These are phyloP conservation scores for Tholera decimalis DNA, from an alignment of 2,888 invertebrate genomes.

Conservation along the genomic window DNA sequence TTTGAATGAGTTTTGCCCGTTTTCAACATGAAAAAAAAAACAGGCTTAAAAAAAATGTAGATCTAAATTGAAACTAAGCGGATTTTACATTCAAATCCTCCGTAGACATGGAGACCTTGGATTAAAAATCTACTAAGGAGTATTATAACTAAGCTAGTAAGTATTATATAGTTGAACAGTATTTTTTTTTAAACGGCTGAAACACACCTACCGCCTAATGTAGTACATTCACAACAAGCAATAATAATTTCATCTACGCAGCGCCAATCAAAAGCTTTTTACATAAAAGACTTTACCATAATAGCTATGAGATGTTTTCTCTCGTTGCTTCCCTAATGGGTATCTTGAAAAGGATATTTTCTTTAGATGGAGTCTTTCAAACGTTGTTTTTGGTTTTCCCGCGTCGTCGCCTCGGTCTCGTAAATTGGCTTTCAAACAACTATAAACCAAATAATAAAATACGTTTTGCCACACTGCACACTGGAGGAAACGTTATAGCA, in stretches of 20 bases:
- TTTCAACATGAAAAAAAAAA: no score
- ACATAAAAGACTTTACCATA: constrained; percentile 55
- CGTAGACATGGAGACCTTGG: no score
- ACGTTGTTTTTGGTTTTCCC: constrained; percentile 73
- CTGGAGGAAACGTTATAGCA: constrained; percentile 65
- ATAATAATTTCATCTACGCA: constrained; percentile 49
- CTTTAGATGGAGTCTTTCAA: constrained; percentile 68
- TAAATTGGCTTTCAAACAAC: constrained; percentile 78
- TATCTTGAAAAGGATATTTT: constrained; percentile 74
- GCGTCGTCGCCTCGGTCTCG: constrained; percentile 65
- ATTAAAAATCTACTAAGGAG: no score
- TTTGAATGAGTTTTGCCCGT: background rate
- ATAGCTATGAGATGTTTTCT: constrained; percentile 68
- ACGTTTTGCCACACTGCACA: constrained; percentile 46
- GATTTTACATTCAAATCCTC: no score
- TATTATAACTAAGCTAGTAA: no score
- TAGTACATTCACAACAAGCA: no score
- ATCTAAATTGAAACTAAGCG: no score
- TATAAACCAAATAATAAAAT: constrained; percentile 74
- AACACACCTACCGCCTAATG: no score
- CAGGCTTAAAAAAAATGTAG: no score
- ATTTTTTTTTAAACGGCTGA: no score
- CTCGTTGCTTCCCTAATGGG: constrained; percentile 69
- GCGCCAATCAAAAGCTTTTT: constrained; percentile 66
- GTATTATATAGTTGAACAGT: no score